These are phyloP conservation scores for Ursus arctos DNA, from an alignment of 2,113 vertebrate species.

Conservation along the genomic window DNA sequence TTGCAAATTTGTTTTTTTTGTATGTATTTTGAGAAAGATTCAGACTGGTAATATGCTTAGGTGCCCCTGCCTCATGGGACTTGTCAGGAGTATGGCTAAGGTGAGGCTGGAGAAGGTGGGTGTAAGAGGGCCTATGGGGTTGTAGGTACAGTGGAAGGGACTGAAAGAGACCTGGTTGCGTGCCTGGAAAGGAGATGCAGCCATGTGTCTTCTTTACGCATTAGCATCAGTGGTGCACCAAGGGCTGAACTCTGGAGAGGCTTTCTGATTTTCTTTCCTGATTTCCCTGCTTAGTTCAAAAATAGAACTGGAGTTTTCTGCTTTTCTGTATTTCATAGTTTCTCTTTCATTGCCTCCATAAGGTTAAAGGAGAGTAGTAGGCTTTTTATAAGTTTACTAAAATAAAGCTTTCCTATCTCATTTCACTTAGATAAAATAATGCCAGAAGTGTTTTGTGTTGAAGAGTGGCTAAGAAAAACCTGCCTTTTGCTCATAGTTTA, in stretches of 20 bases:
- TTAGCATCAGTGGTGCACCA: not conserved
- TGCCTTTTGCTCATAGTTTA: conserved; percentile 27
- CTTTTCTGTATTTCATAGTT: conserved; percentile 3
- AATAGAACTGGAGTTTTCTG: conserved; percentile 19
- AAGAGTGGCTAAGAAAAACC: not conserved
- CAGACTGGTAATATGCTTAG: not conserved
- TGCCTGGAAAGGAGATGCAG: not conserved
- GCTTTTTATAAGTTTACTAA: not conserved
- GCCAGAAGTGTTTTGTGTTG: not conserved
- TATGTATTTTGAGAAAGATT: conserved; percentile 39
- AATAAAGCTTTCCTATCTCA: not conserved
- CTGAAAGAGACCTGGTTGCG: not conserved
- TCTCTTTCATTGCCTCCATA: not conserved
- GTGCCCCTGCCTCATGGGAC: not conserved
- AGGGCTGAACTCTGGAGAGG: not conserved
- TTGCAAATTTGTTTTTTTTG: not conserved
- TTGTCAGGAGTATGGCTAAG: not conserved
- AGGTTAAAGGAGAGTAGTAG: conserved; percentile 15
- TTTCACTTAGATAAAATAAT: conserved; percentile 14
- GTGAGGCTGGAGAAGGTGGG: not conserved
- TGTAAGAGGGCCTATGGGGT: not conserved
- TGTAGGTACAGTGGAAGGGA: not conserved
- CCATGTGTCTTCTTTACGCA: not conserved
- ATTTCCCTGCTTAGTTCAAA: conserved; percentile 22
- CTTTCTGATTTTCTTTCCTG: not conserved